Percentiles rank a stretch among this genome's conserved stretches.
These are phyloP conservation scores for Anoplolepis gracilipes DNA, from an alignment of 1,140 invertebrate species.

Conservation along the genomic window DNA sequence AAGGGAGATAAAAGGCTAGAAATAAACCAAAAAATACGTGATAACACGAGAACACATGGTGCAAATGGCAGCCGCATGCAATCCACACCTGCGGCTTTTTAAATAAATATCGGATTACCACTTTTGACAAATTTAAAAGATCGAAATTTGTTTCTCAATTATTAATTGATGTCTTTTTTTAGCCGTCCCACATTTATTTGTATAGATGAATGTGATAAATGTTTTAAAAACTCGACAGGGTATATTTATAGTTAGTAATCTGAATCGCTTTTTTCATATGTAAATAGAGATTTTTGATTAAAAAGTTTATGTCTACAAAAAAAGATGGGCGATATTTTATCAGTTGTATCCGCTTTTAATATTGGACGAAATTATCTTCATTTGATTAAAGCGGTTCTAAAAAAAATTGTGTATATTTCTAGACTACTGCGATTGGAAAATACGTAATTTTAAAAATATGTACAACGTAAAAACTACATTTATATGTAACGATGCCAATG, in stretches of 20 bases:
- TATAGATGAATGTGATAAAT: neutral
- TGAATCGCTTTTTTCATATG: neutral
- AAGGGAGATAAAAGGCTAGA: neutral
- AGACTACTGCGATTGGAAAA: neutral
- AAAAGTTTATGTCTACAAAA: neutral
- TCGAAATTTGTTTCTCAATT: constrained; percentile 9
- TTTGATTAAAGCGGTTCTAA: neutral
- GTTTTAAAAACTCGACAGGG: neutral
- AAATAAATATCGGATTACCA: constrained; percentile 42
- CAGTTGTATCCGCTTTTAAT: neutral
- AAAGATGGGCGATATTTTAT: neutral
- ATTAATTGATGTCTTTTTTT: constrained; percentile 45
- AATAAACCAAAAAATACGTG: neutral
- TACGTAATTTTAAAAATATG: neutral
- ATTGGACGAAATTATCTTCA: neutral
- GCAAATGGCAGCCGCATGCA: constrained; percentile 20
- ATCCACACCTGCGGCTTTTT: constrained; percentile 40
- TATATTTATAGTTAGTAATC: neutral
- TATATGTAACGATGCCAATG: too few species aligned
- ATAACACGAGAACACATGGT: neutral
- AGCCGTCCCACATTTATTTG: constrained; percentile 32
- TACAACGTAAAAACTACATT: neutral
- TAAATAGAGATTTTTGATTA: constrained; percentile 17
- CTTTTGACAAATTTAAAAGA: constrained; percentile 9
- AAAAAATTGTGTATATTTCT: neutral